These are phyloP conservation scores for Entomyzon cyanotis DNA, from an alignment of 2,113 vertebrate genomes.

Conservation along the genomic window DNA sequence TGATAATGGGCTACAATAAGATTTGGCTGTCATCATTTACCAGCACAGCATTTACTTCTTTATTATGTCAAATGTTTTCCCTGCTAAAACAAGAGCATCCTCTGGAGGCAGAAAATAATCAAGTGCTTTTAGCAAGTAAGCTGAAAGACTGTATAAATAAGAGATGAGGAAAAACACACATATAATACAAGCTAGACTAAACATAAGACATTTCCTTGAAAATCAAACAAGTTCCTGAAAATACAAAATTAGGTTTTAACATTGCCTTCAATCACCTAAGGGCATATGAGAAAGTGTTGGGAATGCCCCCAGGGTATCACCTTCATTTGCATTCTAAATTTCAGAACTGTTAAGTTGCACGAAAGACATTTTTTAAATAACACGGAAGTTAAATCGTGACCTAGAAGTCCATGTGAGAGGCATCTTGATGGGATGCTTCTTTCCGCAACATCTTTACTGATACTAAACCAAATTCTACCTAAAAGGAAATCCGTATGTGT, in stretches of 20 bases:
- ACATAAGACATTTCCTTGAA: neutral
- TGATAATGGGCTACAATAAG: slow-evolving; percentile 19
- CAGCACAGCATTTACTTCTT: slow-evolving; percentile 20
- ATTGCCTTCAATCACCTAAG: neutral
- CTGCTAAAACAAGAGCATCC: slow-evolving; percentile 43
- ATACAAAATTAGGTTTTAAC: neutral
- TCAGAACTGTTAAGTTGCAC: neutral
- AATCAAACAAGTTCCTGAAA: neutral
- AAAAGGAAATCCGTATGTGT: neutral
- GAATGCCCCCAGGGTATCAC: neutral
- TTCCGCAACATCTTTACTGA: neutral
- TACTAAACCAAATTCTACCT: neutral
- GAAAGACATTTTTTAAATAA: neutral
- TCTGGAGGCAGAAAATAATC: slow-evolving; percentile 47
- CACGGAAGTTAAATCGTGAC: neutral
- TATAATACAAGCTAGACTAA: neutral
- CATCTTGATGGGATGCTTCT: neutral
- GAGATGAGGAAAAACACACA: slow-evolving; percentile 40
- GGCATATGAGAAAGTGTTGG: neutral
- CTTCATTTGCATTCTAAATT: neutral
- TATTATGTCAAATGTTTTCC: slow-evolving; percentile 35
- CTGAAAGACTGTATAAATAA: slow-evolving; percentile 6
- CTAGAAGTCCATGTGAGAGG: neutral
- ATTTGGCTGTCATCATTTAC: slow-evolving; percentile 3
- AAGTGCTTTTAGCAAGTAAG: slow-evolving; percentile 29